Base-by-base conservation (phyloP, 2,113 vertebrate species). In the Melozone crissalis region DNA sequence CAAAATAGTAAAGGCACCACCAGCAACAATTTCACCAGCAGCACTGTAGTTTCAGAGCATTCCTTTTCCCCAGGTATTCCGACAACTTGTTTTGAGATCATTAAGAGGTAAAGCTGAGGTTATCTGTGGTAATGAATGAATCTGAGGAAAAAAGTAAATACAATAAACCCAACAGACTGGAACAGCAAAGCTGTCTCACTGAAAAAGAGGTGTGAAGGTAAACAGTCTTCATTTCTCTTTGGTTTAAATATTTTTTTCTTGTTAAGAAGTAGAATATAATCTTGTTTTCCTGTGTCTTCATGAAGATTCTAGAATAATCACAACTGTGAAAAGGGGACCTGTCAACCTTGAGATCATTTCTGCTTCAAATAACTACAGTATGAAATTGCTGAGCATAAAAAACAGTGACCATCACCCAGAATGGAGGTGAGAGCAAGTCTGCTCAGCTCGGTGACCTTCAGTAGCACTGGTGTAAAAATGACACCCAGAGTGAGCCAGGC, bases 361-460 rank as follows among this genome's bases (percentile, higher is more conserved):
- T 74, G 5, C 59, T 86, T 88, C 17, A 39, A 24, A 54, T 59
- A 73, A 39, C 41, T 58, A 8, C 23, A 35, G 15, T 9, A 20
- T 49, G 72, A 58, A 93, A 79, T 21, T 58, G 28, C 26, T 6
- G 31, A 75, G 9, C 27, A 39, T 11, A 82, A 84, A 69, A 74
- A 59, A 2, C 0, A 0, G 21, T 31, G 24, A 21, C 8, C 0
- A 0, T 33, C 72, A 69, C 7, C 49, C 41, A 76, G 62, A 79
- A 61, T 9, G 17, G 54, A 37, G 28, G 33, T 43, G 22, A n/a
- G 28, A 92, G 31, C 26, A 49, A 20, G 59, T 86, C 65, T 30
- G 28, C 39, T 35, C 61, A 39, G 17, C 52, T 23, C n/a, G 16
- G 33, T 66, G 37, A 37, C 41, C 15, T 18, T 82, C 71, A 52